Base-by-base conservation (phyloP, 2,113 vertebrate genomes). In the Mugil cephalus region DNA sequence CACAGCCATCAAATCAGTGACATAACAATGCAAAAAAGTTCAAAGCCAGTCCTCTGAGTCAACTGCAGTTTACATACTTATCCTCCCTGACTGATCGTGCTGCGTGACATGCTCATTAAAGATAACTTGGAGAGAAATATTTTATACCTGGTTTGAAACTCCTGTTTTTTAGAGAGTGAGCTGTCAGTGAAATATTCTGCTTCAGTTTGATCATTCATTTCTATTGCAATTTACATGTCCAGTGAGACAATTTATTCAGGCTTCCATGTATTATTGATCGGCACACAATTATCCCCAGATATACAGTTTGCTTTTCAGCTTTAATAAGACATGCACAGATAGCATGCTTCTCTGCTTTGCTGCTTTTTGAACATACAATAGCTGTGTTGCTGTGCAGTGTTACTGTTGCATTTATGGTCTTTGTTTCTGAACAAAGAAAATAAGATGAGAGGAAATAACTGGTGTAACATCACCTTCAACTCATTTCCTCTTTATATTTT, bases 351-450 rank as follows among this genome's bases (percentile, higher is more conserved):
- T 8, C 7, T 18, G 15, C 4, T 53, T 47, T 1, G 14, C 24
- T 68, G 6, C n/a, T 35, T 81, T 51, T 24, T 17, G 40, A 10
- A 67, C 40, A 73, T 74, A 15, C 52, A 59, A 12, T 4, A 56
- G 17, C 36, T 66, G 18, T 56, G 46, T 73, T 82, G 17, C 51
- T 64, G 21, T 39, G 30, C 15, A 63, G 19, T 50, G 47, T 13
- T 46, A 43, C 40, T n/a, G 30, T 39, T 45, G 11, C 40, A 48
- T 45, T 60, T 42, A 42, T 10, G 9, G 6, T 42, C 14, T 40
- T 53, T 43, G 55, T 59, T 51, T 30, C 35, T 76, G 46, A 76
- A 76, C 45, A 71, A 63, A 71, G 9, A 30, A 69, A 66, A 45
- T 43, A 52, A 12, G 34, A 36, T 17, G 24, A 18, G 51, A 45